phyloP scores from a whole-genome alignment of 2,113 vertebrate species.

The Lathamus discolor region DNA sequence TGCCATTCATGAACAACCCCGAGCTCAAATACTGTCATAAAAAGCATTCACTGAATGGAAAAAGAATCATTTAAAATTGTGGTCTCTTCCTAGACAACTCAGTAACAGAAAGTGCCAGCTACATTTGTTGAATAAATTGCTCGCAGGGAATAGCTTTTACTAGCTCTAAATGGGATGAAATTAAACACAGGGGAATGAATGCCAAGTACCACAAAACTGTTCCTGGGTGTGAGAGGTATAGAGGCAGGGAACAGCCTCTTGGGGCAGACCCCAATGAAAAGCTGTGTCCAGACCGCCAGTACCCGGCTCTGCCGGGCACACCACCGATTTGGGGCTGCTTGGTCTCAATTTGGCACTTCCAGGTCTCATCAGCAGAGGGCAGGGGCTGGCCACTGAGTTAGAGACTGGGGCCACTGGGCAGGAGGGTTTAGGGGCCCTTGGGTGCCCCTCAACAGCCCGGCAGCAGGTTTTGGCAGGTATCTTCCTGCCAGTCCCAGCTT shows the following conservation, averaged over 20 bases:
- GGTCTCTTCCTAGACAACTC: slow-evolving; percentile 58
- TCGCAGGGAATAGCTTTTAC: slow-evolving; percentile 56
- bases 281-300: neutral
- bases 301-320: neutral
- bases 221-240: slow-evolving; percentile 31
- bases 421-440: neutral
- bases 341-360: neutral
- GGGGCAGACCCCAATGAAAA: neutral
- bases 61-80: slow-evolving; percentile 57
- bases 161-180: slow-evolving; percentile 58
- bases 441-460: accelerated
- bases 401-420: neutral
- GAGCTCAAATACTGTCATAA: slow-evolving; percentile 30
- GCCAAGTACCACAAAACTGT: slow-evolving; percentile 22
- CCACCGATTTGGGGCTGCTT: neutral
- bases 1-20: slow-evolving; percentile 21
- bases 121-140: slow-evolving; percentile 59
- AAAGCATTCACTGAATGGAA: slow-evolving; percentile 47
- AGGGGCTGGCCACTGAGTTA: neutral
- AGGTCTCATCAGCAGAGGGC: neutral
- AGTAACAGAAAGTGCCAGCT: slow-evolving; percentile 52
- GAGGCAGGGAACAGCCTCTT: neutral
- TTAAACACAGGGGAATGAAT: slow-evolving; percentile 15
- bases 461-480: neutral
- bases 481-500: neutral